Evolutionary conservation across 2,797 vertebrate genomes (phyloP).

Genomic region (Microchirus variegatus): DNA sequence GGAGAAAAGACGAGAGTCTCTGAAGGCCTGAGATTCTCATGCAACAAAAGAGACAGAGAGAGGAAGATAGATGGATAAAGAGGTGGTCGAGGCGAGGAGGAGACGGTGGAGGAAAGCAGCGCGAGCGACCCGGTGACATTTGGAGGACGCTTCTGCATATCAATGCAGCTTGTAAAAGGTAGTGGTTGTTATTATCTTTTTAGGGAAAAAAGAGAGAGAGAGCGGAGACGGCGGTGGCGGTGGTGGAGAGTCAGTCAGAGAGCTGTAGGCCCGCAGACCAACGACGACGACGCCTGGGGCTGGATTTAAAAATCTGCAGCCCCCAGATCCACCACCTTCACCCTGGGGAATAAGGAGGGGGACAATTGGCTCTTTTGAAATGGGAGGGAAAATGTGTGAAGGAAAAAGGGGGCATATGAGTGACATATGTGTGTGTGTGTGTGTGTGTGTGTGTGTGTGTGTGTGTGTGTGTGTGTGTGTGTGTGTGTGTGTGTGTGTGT

Average conservation of each 20-base stretch:
- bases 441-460: constrained; percentile 16
- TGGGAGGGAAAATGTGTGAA: constrained; percentile 48
- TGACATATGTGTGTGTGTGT: constrained; percentile 40
- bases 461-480: constrained; percentile 37
- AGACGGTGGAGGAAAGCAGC: constrained; percentile 15
- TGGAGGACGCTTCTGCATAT: constrained; percentile 45
- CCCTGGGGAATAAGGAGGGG: constrained; percentile 61
- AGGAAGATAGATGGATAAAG: constrained; percentile 16
- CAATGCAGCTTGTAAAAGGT: constrained; percentile 27
- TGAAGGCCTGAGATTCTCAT: constrained; percentile 7
- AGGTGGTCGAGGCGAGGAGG: constrained; percentile 8
- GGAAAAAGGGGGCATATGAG: constrained; percentile 36
- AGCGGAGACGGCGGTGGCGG: not conserved
- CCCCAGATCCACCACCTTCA: constrained; percentile 47
- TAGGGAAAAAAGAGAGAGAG: constrained; percentile 7
- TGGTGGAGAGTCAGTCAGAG: too few species aligned
- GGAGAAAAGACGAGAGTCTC: constrained; percentile 11
- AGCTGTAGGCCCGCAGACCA: too few species aligned
- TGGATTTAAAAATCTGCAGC: constrained; percentile 51
- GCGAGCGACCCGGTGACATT: constrained; percentile 40
- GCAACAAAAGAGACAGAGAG: constrained; percentile 20
- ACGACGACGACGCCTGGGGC: too few species aligned
- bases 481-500: constrained; percentile 36
- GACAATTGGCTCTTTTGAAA: constrained; percentile 69
- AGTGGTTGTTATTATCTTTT: constrained; percentile 50